These are phyloP conservation scores for Lepidiolamprologus cunningtoni DNA, from an alignment of 2,113 vertebrate genomes.

Conservation along the genomic window DNA sequence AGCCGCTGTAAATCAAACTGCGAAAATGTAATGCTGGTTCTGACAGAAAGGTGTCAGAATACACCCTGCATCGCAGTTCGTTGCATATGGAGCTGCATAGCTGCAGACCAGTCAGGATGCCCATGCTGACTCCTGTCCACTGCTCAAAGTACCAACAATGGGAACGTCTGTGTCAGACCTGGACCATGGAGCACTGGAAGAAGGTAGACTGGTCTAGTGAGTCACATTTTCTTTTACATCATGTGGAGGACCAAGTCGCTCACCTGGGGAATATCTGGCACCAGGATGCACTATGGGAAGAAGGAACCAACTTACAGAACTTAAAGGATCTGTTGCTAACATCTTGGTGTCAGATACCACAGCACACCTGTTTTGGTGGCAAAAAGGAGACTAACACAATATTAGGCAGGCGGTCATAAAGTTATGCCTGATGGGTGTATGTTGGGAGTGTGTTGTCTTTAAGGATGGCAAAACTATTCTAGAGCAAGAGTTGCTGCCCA, in stretches of 20 bases:
- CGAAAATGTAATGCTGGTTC: not conserved
- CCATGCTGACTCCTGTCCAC: accelerated
- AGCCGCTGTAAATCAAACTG: not conserved
- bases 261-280: not conserved
- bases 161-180: not conserved
- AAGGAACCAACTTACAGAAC: not conserved
- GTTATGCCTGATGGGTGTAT: not conserved
- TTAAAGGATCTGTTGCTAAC: not conserved
- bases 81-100: not conserved
- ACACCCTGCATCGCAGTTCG: accelerated
- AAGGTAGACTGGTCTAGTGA: not conserved
- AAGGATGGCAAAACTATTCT: not conserved
- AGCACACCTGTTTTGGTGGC: not conserved
- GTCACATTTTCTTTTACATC: not conserved
- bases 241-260: not conserved
- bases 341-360: not conserved
- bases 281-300: not conserved
- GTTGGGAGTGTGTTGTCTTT: not conserved
- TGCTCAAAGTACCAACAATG: accelerated
- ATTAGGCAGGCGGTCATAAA: not conserved
- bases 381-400: not conserved
- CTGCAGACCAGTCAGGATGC: not conserved
- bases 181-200: not conserved
- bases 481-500: not conserved
- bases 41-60: not conserved